These are phyloP conservation scores for Homalodisca vitripennis DNA, from an alignment of 1,140 invertebrate genomes.

Conservation along the genomic window DNA sequence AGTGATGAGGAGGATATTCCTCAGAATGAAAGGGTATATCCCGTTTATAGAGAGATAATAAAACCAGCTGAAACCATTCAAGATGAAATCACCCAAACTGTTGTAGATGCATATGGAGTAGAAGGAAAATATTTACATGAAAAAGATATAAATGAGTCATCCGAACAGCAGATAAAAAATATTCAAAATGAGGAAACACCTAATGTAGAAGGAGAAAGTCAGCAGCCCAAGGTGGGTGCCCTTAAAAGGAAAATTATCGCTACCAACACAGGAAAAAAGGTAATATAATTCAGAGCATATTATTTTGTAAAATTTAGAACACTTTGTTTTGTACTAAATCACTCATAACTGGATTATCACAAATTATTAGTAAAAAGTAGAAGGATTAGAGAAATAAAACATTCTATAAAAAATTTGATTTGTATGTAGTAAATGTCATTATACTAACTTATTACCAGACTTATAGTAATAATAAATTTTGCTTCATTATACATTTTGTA, in stretches of 20 bases:
- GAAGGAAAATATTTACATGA: conserved; percentile 8
- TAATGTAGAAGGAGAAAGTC: background rate
- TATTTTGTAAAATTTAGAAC: too few species aligned
- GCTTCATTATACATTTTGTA: too few species aligned
- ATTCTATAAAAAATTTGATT: too few species aligned
- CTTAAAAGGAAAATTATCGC: conserved; percentile 14
- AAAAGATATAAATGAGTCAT: background rate
- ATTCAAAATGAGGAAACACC: background rate
- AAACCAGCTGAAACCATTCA: background rate
- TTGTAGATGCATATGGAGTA: background rate
- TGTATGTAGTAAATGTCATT: too few species aligned
- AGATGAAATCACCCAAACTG: background rate
- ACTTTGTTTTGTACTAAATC: too few species aligned
- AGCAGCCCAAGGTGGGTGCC: background rate
- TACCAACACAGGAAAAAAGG: conserved; percentile 27
- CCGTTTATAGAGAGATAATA: conserved; percentile 8
- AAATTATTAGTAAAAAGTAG: too few species aligned
- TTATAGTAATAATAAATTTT: too few species aligned
- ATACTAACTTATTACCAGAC: too few species aligned
- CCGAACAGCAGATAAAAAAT: background rate
- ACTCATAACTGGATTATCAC: too few species aligned
- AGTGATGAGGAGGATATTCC: background rate
- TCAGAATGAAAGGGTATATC: background rate
- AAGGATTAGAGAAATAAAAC: too few species aligned
- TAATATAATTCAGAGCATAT: too few species aligned